Evolutionary conservation across 1,140 invertebrate species (phyloP).

Genomic region (Trialeurodes vaporariorum): DNA sequence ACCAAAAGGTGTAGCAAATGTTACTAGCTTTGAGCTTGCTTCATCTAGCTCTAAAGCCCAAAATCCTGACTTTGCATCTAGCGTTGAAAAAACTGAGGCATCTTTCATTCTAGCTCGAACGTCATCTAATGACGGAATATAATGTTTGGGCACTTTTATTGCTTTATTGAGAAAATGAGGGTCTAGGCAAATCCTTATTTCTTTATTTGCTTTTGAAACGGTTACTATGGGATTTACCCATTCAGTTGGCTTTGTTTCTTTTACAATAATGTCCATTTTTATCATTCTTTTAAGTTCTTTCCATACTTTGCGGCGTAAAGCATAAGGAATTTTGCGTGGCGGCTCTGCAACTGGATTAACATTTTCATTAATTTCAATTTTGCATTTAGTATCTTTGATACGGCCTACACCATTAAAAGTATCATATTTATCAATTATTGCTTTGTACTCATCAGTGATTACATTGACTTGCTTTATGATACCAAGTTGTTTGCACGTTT

Average conservation of each 20-base stretch:
- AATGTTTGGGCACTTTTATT: constrained; percentile 34
- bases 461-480: constrained; percentile 5
- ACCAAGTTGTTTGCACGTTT: constrained; percentile 16
- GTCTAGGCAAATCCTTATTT: constrained; percentile 39
- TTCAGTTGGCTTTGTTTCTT: constrained; percentile 31
- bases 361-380: constrained; percentile 20
- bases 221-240: constrained; percentile 38
- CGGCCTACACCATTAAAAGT: constrained; percentile 21
- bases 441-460: constrained; percentile 3
- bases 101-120: constrained; percentile 31
- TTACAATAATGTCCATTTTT: constrained; percentile 30
- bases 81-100: constrained; percentile 34
- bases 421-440: constrained; percentile 13
- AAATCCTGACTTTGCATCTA: constrained; percentile 38
- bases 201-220: constrained; percentile 35
- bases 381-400: constrained; percentile 15
- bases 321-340: constrained; percentile 27
- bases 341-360: constrained; percentile 26
- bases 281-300: constrained; percentile 26
- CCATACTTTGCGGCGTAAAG: too few relatives aligned
- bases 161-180: constrained; percentile 37
- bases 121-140: constrained; percentile 35
- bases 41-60: constrained; percentile 34
- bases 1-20: constrained; percentile 35
- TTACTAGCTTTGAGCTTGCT: constrained; percentile 29